Percentiles rank a stretch among this genome's conserved stretches.
Conservation (phyloP, 2,888 invertebrate species). For the Plagiodera versicolora region DNA sequence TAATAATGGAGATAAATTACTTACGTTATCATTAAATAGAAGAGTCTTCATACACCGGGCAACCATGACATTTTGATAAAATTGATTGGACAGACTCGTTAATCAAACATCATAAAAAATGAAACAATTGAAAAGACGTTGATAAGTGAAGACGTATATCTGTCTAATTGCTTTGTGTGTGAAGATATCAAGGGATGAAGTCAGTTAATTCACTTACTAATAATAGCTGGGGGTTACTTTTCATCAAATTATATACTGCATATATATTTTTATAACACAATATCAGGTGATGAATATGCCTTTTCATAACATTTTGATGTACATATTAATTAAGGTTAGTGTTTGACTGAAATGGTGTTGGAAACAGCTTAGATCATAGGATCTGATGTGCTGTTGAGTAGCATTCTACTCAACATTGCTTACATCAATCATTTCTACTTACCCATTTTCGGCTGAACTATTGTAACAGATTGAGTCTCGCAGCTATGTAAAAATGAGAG, state of each 20-base stretch:
- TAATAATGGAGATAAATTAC: too few relatives aligned
- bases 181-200: neutral
- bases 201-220: neutral
- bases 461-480: neutral
- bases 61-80: too few relatives aligned
- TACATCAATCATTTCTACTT: neutral
- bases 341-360: slow-evolving; percentile 46
- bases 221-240: neutral
- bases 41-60: too few relatives aligned
- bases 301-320: slow-evolving; percentile 47
- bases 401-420: neutral
- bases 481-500: neutral
- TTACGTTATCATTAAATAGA: too few relatives aligned
- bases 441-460: neutral
- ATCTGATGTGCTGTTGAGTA: slow-evolving; percentile 17
- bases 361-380: slow-evolving; percentile 40
- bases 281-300: slow-evolving; percentile 55
- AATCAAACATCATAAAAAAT: too few relatives aligned
- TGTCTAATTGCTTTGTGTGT: neutral
- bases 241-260: slow-evolving; percentile 24
- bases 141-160: neutral
- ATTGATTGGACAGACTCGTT: too few relatives aligned
- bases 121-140: too few relatives aligned
- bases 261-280: slow-evolving; percentile 47
- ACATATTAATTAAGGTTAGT: slow-evolving; percentile 42